These are phyloP conservation scores for Willowsia nigromaculata DNA, from an alignment of 2,888 invertebrate species.

Conservation along the genomic window DNA sequence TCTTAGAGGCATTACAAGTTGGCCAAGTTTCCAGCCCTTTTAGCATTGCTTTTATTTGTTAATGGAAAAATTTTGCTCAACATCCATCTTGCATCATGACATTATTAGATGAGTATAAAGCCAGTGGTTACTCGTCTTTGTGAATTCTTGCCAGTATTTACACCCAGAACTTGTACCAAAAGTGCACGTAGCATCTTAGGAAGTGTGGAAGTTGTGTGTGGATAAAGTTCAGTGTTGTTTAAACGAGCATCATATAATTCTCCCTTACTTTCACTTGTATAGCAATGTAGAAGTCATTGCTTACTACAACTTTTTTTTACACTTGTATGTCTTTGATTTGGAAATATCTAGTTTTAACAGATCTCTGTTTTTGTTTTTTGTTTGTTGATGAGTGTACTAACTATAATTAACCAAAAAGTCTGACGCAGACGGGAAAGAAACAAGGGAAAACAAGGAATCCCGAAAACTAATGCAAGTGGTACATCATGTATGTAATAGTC, in stretches of 20 bases:
- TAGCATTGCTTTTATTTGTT: constrained; percentile 59
- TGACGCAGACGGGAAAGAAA: not conserved
- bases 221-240: not conserved
- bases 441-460: not conserved
- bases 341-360: constrained; percentile 44
- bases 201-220: not conserved
- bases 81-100: constrained; percentile 59
- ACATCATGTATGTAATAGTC: constrained; percentile 47
- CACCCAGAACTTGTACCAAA: constrained; percentile 11
- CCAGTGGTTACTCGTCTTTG: not conserved
- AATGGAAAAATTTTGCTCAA: constrained; percentile 61
- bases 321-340: constrained; percentile 14
- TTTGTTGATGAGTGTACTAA: not conserved
- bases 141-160: not conserved
- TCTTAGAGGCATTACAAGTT: constrained; percentile 55
- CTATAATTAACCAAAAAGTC: not conserved
- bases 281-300: not conserved
- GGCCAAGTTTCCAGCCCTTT: constrained; percentile 62
- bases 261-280: not conserved
- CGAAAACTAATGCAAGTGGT: not conserved
- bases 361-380: not conserved
- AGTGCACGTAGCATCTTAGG: not conserved
- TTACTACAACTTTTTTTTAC: constrained; percentile 2
- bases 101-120: constrained; percentile 34
- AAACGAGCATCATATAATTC: not conserved